Evolutionary conservation across 1,140 invertebrate genomes (phyloP).

Genomic region (Sitodiplosis mosellana): DNA sequence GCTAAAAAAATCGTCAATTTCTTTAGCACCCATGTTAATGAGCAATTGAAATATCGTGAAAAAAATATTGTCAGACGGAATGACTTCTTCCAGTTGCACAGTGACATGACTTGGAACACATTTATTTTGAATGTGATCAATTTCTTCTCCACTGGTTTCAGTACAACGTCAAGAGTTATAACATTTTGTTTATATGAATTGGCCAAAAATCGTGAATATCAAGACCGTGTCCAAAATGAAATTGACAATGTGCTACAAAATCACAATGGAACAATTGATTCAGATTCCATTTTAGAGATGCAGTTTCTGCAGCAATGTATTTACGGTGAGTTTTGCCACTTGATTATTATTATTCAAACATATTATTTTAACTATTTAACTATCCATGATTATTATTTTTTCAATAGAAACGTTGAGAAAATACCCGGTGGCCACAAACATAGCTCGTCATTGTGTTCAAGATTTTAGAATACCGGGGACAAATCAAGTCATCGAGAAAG

Average conservation of each 20-base stretch:
- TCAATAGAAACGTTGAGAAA: slow-evolving; percentile 29
- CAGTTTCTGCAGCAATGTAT: slow-evolving; percentile 34
- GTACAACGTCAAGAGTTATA: slow-evolving; percentile 31
- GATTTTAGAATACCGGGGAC: slow-evolving; percentile 21
- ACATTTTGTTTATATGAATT: slow-evolving; percentile 23
- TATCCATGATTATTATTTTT: not conserved
- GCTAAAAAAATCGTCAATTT: too few species aligned
- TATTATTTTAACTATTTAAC: not conserved
- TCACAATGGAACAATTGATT: slow-evolving; percentile 30
- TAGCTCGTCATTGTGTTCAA: slow-evolving; percentile 11
- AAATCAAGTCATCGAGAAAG: slow-evolving; percentile 21
- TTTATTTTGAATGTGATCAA: slow-evolving; percentile 34
- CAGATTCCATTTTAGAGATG: slow-evolving; percentile 35
- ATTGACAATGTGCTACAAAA: slow-evolving; percentile 27
- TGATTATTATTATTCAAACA: not conserved
- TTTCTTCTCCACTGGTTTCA: slow-evolving; percentile 43
- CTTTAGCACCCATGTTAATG: slow-evolving; percentile 26
- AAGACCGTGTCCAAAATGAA: slow-evolving; percentile 36
- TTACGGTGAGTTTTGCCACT: slow-evolving; percentile 16
- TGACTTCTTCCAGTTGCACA: slow-evolving; percentile 29
- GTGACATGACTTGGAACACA: slow-evolving; percentile 11
- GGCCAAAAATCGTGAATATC: slow-evolving; percentile 30
- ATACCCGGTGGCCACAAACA: slow-evolving; percentile 20
- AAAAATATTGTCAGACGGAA: slow-evolving; percentile 22
- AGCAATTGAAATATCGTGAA: slow-evolving; percentile 29